A percentile compares a stretch with the other conserved stretches of the same genome.
Evolutionary conservation across 2,113 vertebrate genomes (phyloP).

Genomic region (Anas platyrhynchos): DNA sequence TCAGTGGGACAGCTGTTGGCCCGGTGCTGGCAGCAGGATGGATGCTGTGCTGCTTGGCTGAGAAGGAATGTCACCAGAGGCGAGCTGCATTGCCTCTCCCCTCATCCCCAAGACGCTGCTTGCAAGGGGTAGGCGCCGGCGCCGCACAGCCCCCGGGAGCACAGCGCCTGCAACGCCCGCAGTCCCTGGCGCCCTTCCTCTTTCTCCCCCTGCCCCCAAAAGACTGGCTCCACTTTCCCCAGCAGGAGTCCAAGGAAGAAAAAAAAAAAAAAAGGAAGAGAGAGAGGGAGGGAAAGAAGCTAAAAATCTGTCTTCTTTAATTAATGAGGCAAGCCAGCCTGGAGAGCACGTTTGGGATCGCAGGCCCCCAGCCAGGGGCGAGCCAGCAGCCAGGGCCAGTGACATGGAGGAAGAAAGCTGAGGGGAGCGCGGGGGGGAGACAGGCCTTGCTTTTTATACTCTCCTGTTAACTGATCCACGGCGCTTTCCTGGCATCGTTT

Average conservation of each 20-base stretch:
- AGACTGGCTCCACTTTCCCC: conserved; percentile 7
- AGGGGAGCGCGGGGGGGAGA: conserved; percentile 51
- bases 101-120: fast-evolving
- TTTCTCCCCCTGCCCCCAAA: background rate
- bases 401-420: conserved; percentile 59
- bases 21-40: background rate
- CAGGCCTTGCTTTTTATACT: conserved; percentile 64
- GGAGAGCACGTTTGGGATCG: conserved; percentile 65
- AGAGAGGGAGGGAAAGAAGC: conserved; percentile 30
- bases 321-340: conserved; percentile 64
- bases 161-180: background rate
- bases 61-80: background rate
- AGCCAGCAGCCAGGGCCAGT: conserved; percentile 45
- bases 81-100: background rate
- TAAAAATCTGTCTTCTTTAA: conserved; percentile 73
- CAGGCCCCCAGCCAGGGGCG: conserved; percentile 61
- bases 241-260: conserved; percentile 4
- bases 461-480: conserved; percentile 71
- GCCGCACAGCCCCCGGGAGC: background rate
- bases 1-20: background rate
- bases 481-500: conserved; percentile 71
- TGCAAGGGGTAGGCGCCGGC: background rate
- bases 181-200: conserved; percentile 11
- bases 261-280: background rate
- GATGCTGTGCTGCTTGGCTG: fast-evolving